A percentile compares a stretch with the other conserved stretches of the same genome.
These are phyloP conservation scores for Epinotia bilunana DNA, from an alignment of 2,888 invertebrate species.

Conservation along the genomic window DNA sequence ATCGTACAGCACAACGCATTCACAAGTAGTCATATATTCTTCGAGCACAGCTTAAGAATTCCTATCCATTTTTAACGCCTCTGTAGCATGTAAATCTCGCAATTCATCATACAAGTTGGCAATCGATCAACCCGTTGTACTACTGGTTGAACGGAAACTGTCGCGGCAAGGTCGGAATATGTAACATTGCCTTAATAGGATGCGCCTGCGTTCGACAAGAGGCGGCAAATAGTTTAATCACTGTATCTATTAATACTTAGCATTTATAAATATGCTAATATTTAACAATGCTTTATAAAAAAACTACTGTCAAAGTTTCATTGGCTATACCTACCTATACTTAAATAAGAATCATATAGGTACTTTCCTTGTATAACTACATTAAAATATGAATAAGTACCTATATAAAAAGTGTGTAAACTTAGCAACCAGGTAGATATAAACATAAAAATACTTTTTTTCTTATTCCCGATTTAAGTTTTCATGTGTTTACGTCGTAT, in stretches of 20 bases:
- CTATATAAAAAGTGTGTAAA: too few relatives aligned
- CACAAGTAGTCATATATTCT: conserved; percentile 3
- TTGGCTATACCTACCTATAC: neutral
- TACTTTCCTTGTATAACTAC: too few relatives aligned
- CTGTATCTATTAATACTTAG: conserved; percentile 25
- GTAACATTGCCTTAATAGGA: conserved; percentile 50
- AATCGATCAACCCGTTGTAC: conserved; percentile 54
- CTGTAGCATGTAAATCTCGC: conserved; percentile 15
- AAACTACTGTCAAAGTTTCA: neutral
- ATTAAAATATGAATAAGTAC: too few relatives aligned
- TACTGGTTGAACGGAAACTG: conserved; percentile 48
- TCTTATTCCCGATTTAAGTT: too few relatives aligned
- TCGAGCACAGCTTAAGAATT: conserved; percentile 10
- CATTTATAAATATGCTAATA: neutral
- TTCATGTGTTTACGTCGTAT: too few relatives aligned
- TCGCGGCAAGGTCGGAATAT: conserved; percentile 54
- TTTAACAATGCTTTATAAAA: too few relatives aligned
- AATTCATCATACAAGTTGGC: conserved; percentile 24
- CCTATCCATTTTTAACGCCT: conserved; percentile 18
- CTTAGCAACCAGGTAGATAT: too few relatives aligned
- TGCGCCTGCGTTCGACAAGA: conserved; percentile 26
- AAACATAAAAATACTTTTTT: too few relatives aligned
- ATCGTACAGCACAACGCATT: neutral
- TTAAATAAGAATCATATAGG: too few relatives aligned
- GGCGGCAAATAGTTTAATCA: conserved; percentile 33